These are phyloP conservation scores for Halcyon badia DNA, from an alignment of 2,797 vertebrate species.

Conservation along the genomic window DNA sequence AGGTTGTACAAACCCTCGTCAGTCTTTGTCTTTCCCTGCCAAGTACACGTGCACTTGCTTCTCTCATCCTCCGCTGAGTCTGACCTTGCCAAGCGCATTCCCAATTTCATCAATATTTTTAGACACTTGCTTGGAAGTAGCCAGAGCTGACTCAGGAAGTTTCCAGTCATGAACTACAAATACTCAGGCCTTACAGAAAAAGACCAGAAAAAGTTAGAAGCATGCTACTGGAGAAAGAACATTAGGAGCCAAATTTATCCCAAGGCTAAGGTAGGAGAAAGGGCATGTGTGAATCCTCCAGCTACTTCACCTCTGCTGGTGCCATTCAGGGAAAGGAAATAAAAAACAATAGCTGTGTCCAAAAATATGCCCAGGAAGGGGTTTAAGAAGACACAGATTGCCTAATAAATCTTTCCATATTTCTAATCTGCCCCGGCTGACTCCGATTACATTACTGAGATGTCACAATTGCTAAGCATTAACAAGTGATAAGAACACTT, in stretches of 20 bases:
- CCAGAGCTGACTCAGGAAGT: background rate
- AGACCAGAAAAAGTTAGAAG: background rate
- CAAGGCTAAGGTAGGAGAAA: background rate
- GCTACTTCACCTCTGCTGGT: background rate
- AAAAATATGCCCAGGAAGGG: constrained; percentile 19
- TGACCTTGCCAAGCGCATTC: background rate
- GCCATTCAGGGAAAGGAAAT: constrained; percentile 39
- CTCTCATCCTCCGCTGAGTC: background rate
- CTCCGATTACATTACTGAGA: constrained; percentile 47
- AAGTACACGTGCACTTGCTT: background rate
- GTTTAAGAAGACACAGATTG: constrained; percentile 37
- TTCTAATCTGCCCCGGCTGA: constrained; percentile 18
- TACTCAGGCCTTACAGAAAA: background rate
- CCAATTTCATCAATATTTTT: background rate
- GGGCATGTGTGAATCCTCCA: background rate
- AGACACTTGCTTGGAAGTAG: background rate
- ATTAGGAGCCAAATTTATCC: background rate
- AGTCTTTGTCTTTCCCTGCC: background rate
- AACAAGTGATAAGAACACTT: constrained; percentile 46
- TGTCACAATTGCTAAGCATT: constrained; percentile 54
- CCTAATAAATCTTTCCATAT: constrained; percentile 38
- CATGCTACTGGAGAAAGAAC: background rate
- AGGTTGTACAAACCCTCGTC: background rate
- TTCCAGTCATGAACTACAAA: constrained; percentile 1
- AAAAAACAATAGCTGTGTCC: constrained; percentile 30